Percentiles rank a stretch among this genome's conserved stretches.
Conservation (phyloP, 1,140 invertebrate species). For the Doryteuthis pealeii region DNA sequence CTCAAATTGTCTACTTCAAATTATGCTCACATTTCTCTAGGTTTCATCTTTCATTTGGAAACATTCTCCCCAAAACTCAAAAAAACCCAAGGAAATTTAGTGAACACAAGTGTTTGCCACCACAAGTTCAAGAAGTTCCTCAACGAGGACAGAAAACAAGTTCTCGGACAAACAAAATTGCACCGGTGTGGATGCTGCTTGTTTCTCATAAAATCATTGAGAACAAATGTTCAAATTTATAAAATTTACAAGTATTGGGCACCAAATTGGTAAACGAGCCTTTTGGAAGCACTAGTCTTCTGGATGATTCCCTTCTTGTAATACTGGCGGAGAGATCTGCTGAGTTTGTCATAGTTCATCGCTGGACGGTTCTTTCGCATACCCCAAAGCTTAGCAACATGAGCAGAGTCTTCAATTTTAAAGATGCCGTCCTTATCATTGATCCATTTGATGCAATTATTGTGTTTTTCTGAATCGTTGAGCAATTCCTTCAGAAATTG, state of each 20-base stretch:
- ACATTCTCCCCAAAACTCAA: no score
- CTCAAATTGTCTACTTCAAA: no score
- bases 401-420: conserved; percentile 98
- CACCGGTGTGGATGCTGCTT: conserved; percentile 1
- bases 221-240: no score
- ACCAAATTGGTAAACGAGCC: conserved; percentile 98
- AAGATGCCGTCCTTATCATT: conserved; percentile 84
- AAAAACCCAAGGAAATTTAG: no score
- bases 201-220: background rate
- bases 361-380: conserved; percentile 95
- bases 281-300: conserved; percentile 96
- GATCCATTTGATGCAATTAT: conserved; percentile 94
- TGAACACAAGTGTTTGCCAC: no score
- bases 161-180: background rate
- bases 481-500: conserved; percentile 97
- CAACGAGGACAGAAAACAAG: background rate
- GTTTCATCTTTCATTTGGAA: no score
- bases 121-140: background rate
- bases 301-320: conserved; percentile 99
- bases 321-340: conserved; percentile 96
- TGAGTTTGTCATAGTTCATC: conserved; percentile 99
- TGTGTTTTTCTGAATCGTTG: conserved; percentile 79
- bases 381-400: conserved; percentile 94
- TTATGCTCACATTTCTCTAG: no score
- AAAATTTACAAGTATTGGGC: conserved; percentile 74